Evolutionary conservation across 2,797 vertebrate genomes (phyloP), one percentile per base, ranked within the genome.

Genomic region (Amblyraja radiata): DNA sequence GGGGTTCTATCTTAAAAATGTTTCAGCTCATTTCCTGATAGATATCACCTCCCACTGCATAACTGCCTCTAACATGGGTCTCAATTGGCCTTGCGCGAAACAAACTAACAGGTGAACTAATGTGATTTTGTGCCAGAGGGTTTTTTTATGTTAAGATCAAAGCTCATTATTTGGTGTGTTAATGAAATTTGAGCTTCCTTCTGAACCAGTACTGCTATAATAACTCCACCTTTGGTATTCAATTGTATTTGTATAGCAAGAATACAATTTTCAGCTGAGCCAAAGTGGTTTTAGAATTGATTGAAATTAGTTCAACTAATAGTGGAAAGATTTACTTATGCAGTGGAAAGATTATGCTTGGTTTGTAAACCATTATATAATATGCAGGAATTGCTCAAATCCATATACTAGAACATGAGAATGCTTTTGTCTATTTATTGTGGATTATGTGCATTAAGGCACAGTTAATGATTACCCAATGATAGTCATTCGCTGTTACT

Each of bases 11-110:
- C 54, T 61, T 61, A 58, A 83, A 39, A 86, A 58, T 86, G 21
- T 88, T 65, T 86, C 63, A 65, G 84, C 28, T 86, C 58, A 88
- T 88, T 88, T 65, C n/a, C 84, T 65, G 9, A 65, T n/a, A n/a
- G 84, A 16, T 16, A 86, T 86, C 5, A 65, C 11, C n/a, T 65
- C 80, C 23, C 46, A 32, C 14, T 18, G 3, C 61, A 32, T 18
- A 65, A n/a, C 28, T 6, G 13, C n/a, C 61, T 88, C 28, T 39
- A 65, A 65, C n/a, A n/a, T 88, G 36, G n/a, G 61, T 88, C 13
- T 65, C n/a, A 18, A 18, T 65, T n/a, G 21, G 61, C 61, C 84
- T 86, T 65, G 61, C 32, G 58, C 65, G 84, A 65, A 88, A 32
- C 13, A 88, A 65, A 63, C 63, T 65, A 88, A 88, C 84, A 65